Evolutionary conservation across 2,797 vertebrate genomes (phyloP).

Genomic region (Botia almorhae): DNA sequence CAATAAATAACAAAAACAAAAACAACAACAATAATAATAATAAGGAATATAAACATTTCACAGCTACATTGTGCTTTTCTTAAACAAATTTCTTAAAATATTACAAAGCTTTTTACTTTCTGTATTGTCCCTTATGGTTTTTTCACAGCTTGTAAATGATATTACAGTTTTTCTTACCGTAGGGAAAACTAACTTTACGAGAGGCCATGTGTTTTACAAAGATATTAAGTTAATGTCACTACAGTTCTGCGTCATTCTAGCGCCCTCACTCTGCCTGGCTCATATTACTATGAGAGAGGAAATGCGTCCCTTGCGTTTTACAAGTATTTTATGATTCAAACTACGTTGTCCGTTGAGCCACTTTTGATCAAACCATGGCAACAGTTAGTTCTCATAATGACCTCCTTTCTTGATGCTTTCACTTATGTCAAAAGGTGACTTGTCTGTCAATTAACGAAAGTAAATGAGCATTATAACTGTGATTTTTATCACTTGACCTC

Average conservation of each 20-base stretch:
- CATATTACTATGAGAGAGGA: conserved; percentile 55
- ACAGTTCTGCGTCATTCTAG: conserved; percentile 63
- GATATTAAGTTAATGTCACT: conserved; percentile 53
- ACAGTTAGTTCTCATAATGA: neutral
- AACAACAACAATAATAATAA: conserved; percentile 2
- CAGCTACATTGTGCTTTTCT: neutral
- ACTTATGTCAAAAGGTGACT: neutral
- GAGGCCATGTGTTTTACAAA: conserved; percentile 46
- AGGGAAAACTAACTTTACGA: conserved; percentile 48
- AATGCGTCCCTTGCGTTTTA: conserved; percentile 36
- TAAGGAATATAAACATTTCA: neutral
- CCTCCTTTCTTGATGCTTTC: neutral
- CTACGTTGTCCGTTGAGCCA: conserved; percentile 17
- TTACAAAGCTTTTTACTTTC: conserved; percentile 10
- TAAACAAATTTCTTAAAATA: neutral
- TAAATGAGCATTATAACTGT: neutral
- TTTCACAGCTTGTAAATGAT: conserved; percentile 50
- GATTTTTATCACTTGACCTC: conserved; percentile 11
- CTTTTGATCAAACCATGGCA: conserved; percentile 8
- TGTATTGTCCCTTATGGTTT: conserved; percentile 39
- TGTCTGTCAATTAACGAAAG: conserved; percentile 6
- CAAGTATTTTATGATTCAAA: conserved; percentile 43
- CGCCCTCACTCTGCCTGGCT: conserved; percentile 67
- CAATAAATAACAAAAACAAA: neutral
- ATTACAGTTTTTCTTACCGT: conserved; percentile 46